These are phyloP conservation scores for Oscheius sp. DNA, from an alignment of 1,140 invertebrate genomes.

Conservation along the genomic window DNA sequence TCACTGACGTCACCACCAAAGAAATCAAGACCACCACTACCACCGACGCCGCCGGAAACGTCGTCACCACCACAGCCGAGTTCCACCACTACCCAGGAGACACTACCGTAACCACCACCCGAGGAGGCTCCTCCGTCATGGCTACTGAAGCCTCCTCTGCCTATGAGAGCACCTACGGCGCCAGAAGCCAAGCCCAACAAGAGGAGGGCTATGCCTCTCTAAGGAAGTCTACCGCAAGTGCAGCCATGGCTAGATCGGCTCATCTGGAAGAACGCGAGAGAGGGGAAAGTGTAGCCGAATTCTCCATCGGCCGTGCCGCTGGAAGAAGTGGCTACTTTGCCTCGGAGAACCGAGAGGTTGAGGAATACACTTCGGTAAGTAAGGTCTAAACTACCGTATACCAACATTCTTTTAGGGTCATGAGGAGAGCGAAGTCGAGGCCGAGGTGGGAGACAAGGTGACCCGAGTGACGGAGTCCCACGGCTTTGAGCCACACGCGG, in stretches of 20 bases:
- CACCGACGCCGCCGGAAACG: conserved; percentile 36
- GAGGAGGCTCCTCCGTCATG: conserved; percentile 29
- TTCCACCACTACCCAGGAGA: conserved; percentile 34
- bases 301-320: conserved; percentile 49
- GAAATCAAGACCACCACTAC: conserved; percentile 47
- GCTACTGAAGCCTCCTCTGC: neutral
- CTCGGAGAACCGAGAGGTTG: conserved; percentile 29
- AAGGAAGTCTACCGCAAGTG: neutral
- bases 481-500: conserved; percentile 33
- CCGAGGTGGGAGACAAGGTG: conserved; percentile 48
- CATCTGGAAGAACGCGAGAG: conserved; percentile 51
- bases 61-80: conserved; percentile 25
- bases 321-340: conserved; percentile 25
- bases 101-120: conserved; percentile 17
- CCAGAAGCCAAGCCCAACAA: conserved; percentile 11
- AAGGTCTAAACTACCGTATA: neutral
- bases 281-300: conserved; percentile 60
- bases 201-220: neutral
- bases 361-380: conserved; percentile 38
- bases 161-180: conserved; percentile 6
- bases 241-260: neutral
- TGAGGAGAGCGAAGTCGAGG: conserved; percentile 49
- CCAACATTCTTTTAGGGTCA: conserved; percentile 7
- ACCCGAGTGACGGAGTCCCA: conserved; percentile 43
- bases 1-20: conserved; percentile 55